Base-by-base conservation (phyloP, 1,140 invertebrate genomes). In the Calliopsis andreniformis region DNA sequence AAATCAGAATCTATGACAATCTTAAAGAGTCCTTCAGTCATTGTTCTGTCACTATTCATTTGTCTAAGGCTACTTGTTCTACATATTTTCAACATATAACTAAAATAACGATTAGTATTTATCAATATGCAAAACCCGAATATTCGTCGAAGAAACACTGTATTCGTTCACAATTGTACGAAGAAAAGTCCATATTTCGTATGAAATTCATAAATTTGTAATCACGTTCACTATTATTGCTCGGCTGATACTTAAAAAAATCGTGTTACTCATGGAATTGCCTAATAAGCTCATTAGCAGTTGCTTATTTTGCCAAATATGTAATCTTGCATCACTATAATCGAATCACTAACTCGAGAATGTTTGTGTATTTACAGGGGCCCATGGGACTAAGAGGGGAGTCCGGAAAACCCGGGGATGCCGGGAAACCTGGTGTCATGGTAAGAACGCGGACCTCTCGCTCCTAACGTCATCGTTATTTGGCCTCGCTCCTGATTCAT, bases 331-430 rank as follows among this genome's bases (percentile, higher is more conserved):
- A 16, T 12, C 20, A 4, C 16, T 23, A 3, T 14, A 39, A 39
- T 53, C 7, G 23, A 42, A 23, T 30, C 51, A 16, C 35, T 75
- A 20, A 75, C 23, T 42, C n/a, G 3, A 42, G 6, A n/a, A 16
- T 62, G 28, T 79, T 49, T 79, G 73, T 87, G 51, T 83, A 82
- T 78, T 91, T 91, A 56, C 89, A 97, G 96, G 97, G 97, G 88
- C 97, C 97, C 43, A 97, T 97, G 94, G 97, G 97, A 87, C 93
- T 97, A 83, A 94, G 96, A 90, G 97, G 97, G 76, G 97, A 97
- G 92, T 94, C 92, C 83, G 97, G 95, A 83, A 94, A 94, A 86
- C 92, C 93, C 87, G 96, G 95, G 86, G 96, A 95, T 89, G 92
- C 93, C 85, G 96, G 96, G 87, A 96, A 96, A 92, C 93, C 93